phyloP scores from a whole-genome alignment of 2,113 vertebrate species.

The Hirundichthys speculiger region DNA sequence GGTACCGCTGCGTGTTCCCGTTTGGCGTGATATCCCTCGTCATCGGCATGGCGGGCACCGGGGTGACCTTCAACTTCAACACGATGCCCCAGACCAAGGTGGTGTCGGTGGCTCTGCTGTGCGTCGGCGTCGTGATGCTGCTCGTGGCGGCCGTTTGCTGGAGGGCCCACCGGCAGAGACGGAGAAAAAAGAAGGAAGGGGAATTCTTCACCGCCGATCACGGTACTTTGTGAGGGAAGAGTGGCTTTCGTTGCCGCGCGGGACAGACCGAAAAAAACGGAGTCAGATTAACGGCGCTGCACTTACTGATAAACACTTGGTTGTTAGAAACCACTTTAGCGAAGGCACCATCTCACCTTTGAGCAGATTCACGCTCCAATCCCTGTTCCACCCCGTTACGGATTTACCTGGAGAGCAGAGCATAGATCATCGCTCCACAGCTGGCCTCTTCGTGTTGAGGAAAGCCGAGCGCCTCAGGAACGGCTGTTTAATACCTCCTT shows the following conservation, averaged over 20 bases:
- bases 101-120: constrained; percentile 84
- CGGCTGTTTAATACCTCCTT: constrained; percentile 18
- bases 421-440: constrained; percentile 14
- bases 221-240: constrained; percentile 80
- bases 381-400: constrained; percentile 10
- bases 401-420: constrained; percentile 23
- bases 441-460: constrained; percentile 19
- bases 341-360: not conserved
- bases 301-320: no score
- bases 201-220: constrained; percentile 80
- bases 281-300: no score
- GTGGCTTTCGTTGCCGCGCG: no score
- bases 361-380: constrained; percentile 13
- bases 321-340: constrained; percentile 23
- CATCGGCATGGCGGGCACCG: constrained; percentile 84
- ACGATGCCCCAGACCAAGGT: constrained; percentile 87
- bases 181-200: constrained; percentile 80
- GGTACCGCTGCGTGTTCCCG: constrained; percentile 85
- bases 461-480: constrained; percentile 27
- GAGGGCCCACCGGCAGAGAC: constrained; percentile 81
- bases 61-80: constrained; percentile 89
- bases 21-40: constrained; percentile 87
- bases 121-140: constrained; percentile 81
- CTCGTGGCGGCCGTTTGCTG: constrained; percentile 87
- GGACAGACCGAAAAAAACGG: no score